Evolutionary conservation across 2,888 invertebrate species (phyloP).

Genomic region (Drosophila pegasa): DNA sequence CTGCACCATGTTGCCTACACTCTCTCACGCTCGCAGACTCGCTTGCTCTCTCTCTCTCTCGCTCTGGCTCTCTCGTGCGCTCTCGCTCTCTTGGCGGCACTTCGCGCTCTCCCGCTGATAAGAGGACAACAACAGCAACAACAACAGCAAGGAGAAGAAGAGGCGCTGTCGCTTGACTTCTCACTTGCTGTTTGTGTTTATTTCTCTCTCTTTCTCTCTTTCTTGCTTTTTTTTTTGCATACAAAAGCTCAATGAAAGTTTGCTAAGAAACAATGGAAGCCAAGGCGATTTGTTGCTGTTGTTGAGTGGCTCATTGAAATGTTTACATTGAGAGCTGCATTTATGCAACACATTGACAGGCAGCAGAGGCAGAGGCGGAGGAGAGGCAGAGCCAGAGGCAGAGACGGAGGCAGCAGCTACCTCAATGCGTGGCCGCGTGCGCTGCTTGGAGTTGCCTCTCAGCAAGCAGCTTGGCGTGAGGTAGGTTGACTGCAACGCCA

Average conservation of each 20-base stretch:
- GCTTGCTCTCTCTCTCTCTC: constrained; percentile 13
- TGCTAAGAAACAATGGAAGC: constrained; percentile 64
- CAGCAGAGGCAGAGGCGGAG: constrained; percentile 24
- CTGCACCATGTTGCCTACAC: constrained; percentile 25
- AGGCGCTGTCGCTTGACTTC: constrained; percentile 31
- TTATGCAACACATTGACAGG: constrained; percentile 48
- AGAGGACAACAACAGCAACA: constrained; percentile 49
- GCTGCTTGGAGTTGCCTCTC: constrained; percentile 44
- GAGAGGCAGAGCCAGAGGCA: constrained; percentile 17
- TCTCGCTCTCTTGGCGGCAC: constrained; percentile 19
- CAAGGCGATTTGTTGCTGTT: constrained; percentile 64
- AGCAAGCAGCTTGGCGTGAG: constrained; percentile 64
- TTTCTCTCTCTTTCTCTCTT: constrained; percentile 21
- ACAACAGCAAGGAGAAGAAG: no score
- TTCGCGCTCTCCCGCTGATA: constrained; percentile 69
- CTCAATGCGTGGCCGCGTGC: constrained; percentile 59
- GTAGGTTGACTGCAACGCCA: constrained; percentile 57
- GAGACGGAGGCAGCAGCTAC: constrained; percentile 43
- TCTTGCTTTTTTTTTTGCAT: constrained; percentile 53
- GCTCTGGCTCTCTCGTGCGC: constrained; percentile 12
- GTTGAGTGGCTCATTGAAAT: constrained; percentile 62
- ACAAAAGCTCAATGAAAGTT: constrained; percentile 77
- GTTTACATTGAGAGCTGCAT: constrained; percentile 59
- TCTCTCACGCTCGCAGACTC: constrained; percentile 33
- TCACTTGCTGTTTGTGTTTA: constrained; percentile 27